Evolutionary conservation across 2,888 invertebrate species (phyloP), one percentile per base, ranked within the genome.

Genomic region (Perithous albicinctus): DNA sequence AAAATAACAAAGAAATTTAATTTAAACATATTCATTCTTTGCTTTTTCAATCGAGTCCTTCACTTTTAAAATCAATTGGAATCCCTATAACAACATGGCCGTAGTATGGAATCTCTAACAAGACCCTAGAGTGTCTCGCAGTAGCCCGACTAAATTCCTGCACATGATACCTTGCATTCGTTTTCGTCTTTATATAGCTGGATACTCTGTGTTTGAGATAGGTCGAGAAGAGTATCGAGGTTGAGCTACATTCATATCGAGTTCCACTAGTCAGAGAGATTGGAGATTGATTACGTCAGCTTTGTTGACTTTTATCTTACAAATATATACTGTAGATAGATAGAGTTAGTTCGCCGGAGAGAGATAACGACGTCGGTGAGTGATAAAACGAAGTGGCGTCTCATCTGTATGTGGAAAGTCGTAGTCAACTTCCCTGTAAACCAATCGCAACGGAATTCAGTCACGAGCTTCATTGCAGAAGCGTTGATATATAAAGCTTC

Each of bases 221-320:
- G n/a, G n/a, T n/a, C 59, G 41, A 61, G 54, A 64, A 76, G 78
- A 43, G 75, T 69, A 78, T 74, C 74, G 81, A 82, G 75, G 79
- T 76, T 76, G 79, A 76, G 72, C 78, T n/a, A 54, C 70, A 70
- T 75, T 82, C 75, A 61, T 54, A 15, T 48, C 48, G 41, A 78
- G 72, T 82, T 59, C 67, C 67, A 72, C 79, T 61, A 76, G 76
- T 79, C 82, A n/a, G n/a, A n/a, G 66, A 79, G 78, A 70, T 75
- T 82, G 70, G 80, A 82, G 80, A 80, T 80, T 80, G 80, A 80
- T 80, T 80, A 80, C 73, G 77, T 80, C 77, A 83, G 83, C 80
- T 78, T 74, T 77, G 80, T 74, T 74, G 80, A 74, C 74, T 74
- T 79, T 82, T 82, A 82, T 79, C 82, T 73, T 41, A 73, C 32